phyloP scores from a whole-genome alignment of 2,888 invertebrate species.

The Parthenolecanium corni region DNA sequence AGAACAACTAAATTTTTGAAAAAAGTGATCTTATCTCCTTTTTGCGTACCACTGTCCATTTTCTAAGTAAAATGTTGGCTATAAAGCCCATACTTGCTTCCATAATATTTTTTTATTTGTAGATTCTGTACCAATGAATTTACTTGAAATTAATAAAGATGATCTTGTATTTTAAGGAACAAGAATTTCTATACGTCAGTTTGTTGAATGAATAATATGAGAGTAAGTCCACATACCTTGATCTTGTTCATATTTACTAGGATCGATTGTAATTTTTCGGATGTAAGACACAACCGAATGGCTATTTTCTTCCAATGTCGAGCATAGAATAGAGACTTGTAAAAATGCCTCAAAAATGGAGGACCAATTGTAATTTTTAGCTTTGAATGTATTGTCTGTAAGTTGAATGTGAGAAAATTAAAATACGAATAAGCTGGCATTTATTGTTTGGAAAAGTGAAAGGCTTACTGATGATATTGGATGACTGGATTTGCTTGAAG shows the following conservation, averaged over 20 bases:
- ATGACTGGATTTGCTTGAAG: constrained; percentile 41
- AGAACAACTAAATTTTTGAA: too few species aligned
- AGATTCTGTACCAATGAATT: too few species aligned
- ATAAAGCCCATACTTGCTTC: too few species aligned
- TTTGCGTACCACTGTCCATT: too few species aligned
- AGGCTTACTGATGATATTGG: constrained; percentile 5
- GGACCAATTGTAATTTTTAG: constrained; percentile 25
- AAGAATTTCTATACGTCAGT: too few species aligned
- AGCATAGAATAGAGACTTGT: constrained; percentile 26
- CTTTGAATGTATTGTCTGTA: constrained; percentile 21
- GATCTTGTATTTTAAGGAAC: too few species aligned
- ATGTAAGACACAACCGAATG: constrained; percentile 21
- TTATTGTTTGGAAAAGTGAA: background rate
- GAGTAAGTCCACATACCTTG: constrained; percentile 5
- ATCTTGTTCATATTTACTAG: constrained; percentile 2
- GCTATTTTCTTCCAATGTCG: constrained; percentile 15
- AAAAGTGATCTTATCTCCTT: too few species aligned
- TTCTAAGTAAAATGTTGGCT: too few species aligned
- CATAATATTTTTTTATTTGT: too few species aligned
- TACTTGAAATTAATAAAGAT: too few species aligned
- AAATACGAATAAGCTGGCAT: background rate
- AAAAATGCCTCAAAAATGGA: constrained; percentile 29
- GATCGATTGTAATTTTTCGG: constrained; percentile 30
- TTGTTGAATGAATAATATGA: too few species aligned
- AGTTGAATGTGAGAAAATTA: background rate